phyloP scores from a whole-genome alignment of 2,113 vertebrate genomes.

The Hirundichthys speculiger region DNA sequence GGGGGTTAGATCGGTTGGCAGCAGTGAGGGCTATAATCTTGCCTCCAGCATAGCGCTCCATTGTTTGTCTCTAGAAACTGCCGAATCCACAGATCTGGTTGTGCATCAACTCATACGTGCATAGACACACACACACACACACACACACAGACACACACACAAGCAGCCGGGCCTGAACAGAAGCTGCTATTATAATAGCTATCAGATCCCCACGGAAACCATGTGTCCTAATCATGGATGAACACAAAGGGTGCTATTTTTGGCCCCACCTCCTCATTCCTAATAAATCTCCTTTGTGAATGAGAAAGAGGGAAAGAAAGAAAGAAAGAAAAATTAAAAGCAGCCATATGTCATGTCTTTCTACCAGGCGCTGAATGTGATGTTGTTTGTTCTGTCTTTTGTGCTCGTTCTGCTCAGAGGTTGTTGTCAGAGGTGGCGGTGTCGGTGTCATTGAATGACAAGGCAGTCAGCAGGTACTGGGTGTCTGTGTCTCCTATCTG shows the following conservation, averaged over 20 bases:
- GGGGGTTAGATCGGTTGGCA: slow-evolving; percentile 52
- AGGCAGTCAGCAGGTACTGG: slow-evolving; percentile 84
- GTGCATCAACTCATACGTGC: slow-evolving; percentile 22
- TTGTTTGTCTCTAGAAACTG: slow-evolving; percentile 73
- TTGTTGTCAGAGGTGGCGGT: slow-evolving; percentile 92
- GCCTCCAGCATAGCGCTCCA: slow-evolving; percentile 72
- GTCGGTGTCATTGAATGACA: slow-evolving; percentile 87
- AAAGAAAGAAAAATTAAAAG: neutral
- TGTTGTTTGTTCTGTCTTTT: slow-evolving; percentile 7
- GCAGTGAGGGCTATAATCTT: slow-evolving; percentile 59
- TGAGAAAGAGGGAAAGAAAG: slow-evolving; percentile 29
- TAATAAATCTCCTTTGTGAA: slow-evolving; percentile 38
- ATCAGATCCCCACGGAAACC: slow-evolving; percentile 65
- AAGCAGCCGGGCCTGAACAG: slow-evolving; percentile 64
- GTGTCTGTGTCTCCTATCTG: slow-evolving; percentile 90
- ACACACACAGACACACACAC: slow-evolving; percentile 31
- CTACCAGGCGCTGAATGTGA: neutral
- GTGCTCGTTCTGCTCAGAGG: slow-evolving; percentile 74
- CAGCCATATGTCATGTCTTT: slow-evolving; percentile 17
- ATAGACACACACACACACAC: slow-evolving; percentile 30
- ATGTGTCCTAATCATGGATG: slow-evolving; percentile 52
- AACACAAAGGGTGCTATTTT: slow-evolving; percentile 78
- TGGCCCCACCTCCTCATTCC: slow-evolving; percentile 57
- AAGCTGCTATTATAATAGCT: slow-evolving; percentile 72
- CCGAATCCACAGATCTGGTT: slow-evolving; percentile 68